Conservation (phyloP, 2,888 invertebrate genomes). For the Melitaea athalia region DNA sequence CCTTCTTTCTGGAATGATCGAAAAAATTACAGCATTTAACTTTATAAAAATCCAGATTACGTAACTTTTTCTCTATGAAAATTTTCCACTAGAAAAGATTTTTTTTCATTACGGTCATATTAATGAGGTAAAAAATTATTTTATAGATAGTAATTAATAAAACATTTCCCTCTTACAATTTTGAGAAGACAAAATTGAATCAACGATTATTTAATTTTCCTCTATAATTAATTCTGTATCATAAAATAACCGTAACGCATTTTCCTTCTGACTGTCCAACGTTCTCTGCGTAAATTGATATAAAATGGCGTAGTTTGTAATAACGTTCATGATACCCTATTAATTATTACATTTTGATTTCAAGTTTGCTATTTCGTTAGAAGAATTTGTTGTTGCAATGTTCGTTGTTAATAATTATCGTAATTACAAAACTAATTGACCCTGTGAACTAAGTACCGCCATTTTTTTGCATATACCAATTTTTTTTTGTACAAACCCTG, state of each 20-base stretch:
- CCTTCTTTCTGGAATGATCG: too few relatives aligned
- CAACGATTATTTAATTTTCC: not conserved
- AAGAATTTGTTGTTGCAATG: constrained; percentile 18
- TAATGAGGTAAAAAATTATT: not conserved
- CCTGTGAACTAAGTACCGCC: too few relatives aligned
- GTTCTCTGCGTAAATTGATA: constrained; percentile 14
- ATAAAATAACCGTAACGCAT: not conserved
- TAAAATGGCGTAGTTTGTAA: constrained; percentile 16
- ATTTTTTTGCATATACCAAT: too few relatives aligned
- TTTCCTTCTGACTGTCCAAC: constrained; percentile 5
- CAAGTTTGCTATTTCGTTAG: constrained; percentile 9
- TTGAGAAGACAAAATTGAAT: not conserved
- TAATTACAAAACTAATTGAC: too few relatives aligned
- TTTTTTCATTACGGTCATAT: not conserved
- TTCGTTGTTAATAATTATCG: not conserved
- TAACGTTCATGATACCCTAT: constrained; percentile 9
- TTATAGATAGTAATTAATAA: not conserved
- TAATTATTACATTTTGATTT: constrained; percentile 12
- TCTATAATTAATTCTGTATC: not conserved
- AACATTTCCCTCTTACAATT: not conserved
- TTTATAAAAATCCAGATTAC: too few relatives aligned
- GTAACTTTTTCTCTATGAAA: too few relatives aligned
- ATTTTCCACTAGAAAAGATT: too few relatives aligned
- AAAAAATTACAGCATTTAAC: too few relatives aligned
- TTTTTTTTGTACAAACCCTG: too few relatives aligned